Conservation (phyloP, 64 coral and sea anemone species). For the Anthopleura sola region DNA sequence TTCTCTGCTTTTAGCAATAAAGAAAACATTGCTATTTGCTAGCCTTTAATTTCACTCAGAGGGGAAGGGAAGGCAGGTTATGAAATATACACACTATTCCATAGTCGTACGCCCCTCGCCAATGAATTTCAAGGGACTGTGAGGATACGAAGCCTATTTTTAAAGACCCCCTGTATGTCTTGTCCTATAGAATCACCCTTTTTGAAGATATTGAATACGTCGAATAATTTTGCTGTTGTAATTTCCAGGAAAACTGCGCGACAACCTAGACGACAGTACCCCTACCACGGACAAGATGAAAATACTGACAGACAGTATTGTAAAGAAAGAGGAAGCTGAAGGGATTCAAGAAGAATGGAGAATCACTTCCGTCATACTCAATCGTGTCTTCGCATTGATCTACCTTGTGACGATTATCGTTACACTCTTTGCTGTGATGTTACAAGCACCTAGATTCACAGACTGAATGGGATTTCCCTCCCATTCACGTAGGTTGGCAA, state of each 20-base stretch:
- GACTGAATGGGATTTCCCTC: neutral
- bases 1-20: too few relatives aligned
- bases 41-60: too few relatives aligned
- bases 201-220: too few relatives aligned
- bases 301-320: conserved; percentile 71
- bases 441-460: neutral
- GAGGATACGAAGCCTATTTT: too few relatives aligned
- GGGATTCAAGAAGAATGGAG: conserved; percentile 79
- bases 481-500: too few relatives aligned
- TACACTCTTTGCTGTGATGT: conserved; percentile 32
- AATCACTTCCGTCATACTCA: conserved; percentile 78
- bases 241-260: conserved; percentile 47
- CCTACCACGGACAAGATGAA: conserved; percentile 55
- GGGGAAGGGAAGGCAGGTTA: too few relatives aligned
- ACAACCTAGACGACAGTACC: conserved; percentile 15
- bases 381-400: conserved; percentile 80
- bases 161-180: too few relatives aligned
- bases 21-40: too few relatives aligned
- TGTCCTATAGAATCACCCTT: too few relatives aligned
- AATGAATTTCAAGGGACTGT: too few relatives aligned
- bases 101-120: too few relatives aligned
- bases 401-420: conserved; percentile 78
- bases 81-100: too few relatives aligned
- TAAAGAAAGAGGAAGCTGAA: conserved; percentile 72
- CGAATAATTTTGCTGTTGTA: neutral